phyloP scores from a whole-genome alignment of 2,888 invertebrate genomes.

The Timandra comae region DNA sequence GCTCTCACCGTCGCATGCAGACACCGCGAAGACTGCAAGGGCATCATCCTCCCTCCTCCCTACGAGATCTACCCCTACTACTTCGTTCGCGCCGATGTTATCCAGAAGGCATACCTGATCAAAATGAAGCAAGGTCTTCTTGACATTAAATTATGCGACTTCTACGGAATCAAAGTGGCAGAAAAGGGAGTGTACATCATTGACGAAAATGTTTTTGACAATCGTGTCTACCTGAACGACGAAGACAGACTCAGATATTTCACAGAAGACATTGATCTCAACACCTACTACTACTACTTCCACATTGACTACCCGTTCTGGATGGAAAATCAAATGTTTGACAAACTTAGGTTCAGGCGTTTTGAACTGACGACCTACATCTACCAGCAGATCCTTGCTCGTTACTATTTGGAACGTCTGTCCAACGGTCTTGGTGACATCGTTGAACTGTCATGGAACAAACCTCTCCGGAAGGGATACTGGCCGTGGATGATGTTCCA shows the following conservation, averaged over 20 bases:
- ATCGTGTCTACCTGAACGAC: slow-evolving; percentile 64
- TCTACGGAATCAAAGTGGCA: slow-evolving; percentile 67
- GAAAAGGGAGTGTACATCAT: slow-evolving; percentile 76
- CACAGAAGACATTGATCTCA: slow-evolving; percentile 80
- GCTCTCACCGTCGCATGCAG: slow-evolving; percentile 70
- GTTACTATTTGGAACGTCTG: slow-evolving; percentile 74
- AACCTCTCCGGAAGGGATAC: slow-evolving; percentile 66
- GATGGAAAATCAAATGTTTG: slow-evolving; percentile 67
- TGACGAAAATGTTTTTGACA: slow-evolving; percentile 80
- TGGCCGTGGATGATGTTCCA: slow-evolving; percentile 74
- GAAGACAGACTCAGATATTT: slow-evolving; percentile 80
- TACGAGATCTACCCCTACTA: slow-evolving; percentile 80
- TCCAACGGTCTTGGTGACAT: slow-evolving; percentile 67
- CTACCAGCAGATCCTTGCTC: slow-evolving; percentile 81
- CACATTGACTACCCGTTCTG: slow-evolving; percentile 79
- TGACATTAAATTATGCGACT: slow-evolving; percentile 67
- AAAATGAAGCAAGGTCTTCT: slow-evolving; percentile 69
- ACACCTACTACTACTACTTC: slow-evolving; percentile 79
- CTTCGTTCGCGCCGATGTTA: slow-evolving; percentile 80
- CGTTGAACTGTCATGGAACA: slow-evolving; percentile 58
- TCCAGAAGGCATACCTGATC: slow-evolving; percentile 72
- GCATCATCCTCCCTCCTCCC: slow-evolving; percentile 71
- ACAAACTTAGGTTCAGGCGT: slow-evolving; percentile 51
- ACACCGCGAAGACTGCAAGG: slow-evolving; percentile 69
- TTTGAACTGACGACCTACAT: slow-evolving; percentile 77